phyloP scores from a whole-genome alignment of 2,113 vertebrate species.

The Balaeniceps rex region DNA sequence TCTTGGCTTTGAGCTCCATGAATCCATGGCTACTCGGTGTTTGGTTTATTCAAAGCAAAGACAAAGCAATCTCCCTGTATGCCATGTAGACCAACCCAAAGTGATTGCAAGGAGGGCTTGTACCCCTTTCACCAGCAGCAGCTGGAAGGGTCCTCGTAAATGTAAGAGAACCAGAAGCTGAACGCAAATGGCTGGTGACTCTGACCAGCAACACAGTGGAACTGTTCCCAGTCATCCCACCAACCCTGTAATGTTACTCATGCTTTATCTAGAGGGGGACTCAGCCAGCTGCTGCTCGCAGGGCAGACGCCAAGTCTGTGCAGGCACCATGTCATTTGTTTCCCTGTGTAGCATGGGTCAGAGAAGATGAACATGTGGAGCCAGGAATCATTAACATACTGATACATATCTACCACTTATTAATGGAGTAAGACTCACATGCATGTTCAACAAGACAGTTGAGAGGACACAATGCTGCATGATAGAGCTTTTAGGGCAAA shows the following conservation, averaged over 20 bases:
- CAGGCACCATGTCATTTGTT: not conserved
- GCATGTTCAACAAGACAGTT: not conserved
- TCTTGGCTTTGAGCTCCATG: not conserved
- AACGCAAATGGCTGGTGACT: not conserved
- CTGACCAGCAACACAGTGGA: not conserved
- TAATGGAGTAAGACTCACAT: not conserved
- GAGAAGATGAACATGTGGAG: not conserved
- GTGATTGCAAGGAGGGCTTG: not conserved
- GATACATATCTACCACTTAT: not conserved
- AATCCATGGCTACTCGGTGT: rapidly evolving
- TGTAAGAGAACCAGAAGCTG: not conserved
- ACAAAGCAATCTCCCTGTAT: not conserved
- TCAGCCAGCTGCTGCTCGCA: not conserved
- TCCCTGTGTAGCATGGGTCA: not conserved
- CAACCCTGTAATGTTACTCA: not conserved
- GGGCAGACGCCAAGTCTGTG: not conserved
- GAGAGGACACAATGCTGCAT: not conserved
- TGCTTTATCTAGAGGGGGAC: not conserved
- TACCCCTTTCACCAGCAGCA: not conserved
- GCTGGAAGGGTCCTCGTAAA: not conserved
- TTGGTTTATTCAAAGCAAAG: not conserved
- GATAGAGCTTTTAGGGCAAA: not conserved
- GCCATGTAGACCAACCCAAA: not conserved
- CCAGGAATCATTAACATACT: not conserved
- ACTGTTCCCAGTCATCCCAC: not conserved